Evolutionary conservation across 2,113 vertebrate genomes (phyloP), one percentile per base, ranked within the genome.

Genomic region (Vulpes lagopus): DNA sequence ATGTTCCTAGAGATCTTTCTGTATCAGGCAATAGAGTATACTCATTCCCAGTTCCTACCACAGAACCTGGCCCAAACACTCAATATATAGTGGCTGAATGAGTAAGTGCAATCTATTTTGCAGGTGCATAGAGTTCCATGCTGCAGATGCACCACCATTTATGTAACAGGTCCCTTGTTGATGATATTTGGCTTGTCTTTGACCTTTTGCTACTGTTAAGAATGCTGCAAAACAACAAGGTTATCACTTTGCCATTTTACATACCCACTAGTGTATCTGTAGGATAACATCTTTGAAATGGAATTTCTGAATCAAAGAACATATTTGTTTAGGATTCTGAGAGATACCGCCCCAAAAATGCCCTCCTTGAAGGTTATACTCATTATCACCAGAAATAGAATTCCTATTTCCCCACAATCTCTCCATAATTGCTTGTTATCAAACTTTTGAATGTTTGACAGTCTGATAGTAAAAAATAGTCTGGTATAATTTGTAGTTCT

Each of bases 361-460:
- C 23, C 55, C 35, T 76, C 57, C 49, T 87, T 25, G 0, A 86
- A 96, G 23, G 16, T 5, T 83, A 5, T 6, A 65, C 23, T 95
- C 64, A 85, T 4, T 78, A 55, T 73, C 38, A 82, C 17, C 65
- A 95, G 78, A 95, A 79, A 62, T 1, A 76, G 19, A 95, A 81
- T 22, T 6, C 23, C 27, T 90, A 16, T n/a, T 51, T 93, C 64
- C 60, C n/a, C 79, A 76, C 20, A 87, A 84, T 2, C 59, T 80
- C 71, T 94, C 85, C 3, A 53, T 73, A 91, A 85, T 92, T 1
- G 2, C n/a, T 0, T 4, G 3, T 25, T 81, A 81, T 65, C 32
- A 97, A 60, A 67, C 22, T 86, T 87, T 4, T 59, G 79, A 60
- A 82, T 91, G 96, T 93, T 5, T 71, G 82, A 96, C 53, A 88